Evolutionary conservation across 2,113 vertebrate genomes (phyloP).

Genomic region (Gopherus evgoodei): DNA sequence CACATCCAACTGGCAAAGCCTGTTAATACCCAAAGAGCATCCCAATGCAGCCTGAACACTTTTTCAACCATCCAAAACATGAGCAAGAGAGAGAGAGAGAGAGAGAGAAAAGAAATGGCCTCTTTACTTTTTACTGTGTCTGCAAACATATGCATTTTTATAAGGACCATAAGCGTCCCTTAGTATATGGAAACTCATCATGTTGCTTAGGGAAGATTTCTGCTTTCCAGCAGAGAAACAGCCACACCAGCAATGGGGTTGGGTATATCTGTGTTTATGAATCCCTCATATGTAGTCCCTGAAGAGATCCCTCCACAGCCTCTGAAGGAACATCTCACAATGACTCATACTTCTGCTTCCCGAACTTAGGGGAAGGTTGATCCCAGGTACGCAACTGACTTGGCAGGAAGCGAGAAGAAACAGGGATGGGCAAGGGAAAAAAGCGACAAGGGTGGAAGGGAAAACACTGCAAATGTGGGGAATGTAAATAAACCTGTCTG

Average conservation of each 20-base stretch:
- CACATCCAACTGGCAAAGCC: constrained; percentile 32
- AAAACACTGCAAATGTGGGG: constrained; percentile 27
- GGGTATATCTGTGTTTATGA: constrained; percentile 66
- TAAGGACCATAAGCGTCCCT: constrained; percentile 17
- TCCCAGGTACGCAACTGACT: constrained; percentile 5
- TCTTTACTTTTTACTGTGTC: constrained; percentile 25
- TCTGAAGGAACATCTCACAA: constrained; percentile 32
- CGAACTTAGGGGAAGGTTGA: constrained; percentile 42
- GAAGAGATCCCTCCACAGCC: not conserved
- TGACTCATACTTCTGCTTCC: constrained; percentile 23
- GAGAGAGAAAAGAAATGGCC: not conserved
- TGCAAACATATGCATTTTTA: constrained; percentile 52
- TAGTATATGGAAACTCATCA: constrained; percentile 36
- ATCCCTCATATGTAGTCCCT: constrained; percentile 55
- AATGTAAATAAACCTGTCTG: constrained; percentile 50
- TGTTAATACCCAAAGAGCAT: constrained; percentile 31
- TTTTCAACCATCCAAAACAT: constrained; percentile 38
- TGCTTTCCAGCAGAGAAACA: constrained; percentile 65
- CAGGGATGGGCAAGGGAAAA: not conserved
- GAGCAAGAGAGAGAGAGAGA: constrained; percentile 21
- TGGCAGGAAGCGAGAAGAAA: constrained; percentile 43
- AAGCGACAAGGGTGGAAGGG: constrained; percentile 25
- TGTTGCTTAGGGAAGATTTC: constrained; percentile 53
- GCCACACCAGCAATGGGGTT: constrained; percentile 59
- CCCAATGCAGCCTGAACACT: constrained; percentile 7